phyloP scores from a whole-genome alignment of 2,888 invertebrate species.

The Notodonta ziczac region DNA sequence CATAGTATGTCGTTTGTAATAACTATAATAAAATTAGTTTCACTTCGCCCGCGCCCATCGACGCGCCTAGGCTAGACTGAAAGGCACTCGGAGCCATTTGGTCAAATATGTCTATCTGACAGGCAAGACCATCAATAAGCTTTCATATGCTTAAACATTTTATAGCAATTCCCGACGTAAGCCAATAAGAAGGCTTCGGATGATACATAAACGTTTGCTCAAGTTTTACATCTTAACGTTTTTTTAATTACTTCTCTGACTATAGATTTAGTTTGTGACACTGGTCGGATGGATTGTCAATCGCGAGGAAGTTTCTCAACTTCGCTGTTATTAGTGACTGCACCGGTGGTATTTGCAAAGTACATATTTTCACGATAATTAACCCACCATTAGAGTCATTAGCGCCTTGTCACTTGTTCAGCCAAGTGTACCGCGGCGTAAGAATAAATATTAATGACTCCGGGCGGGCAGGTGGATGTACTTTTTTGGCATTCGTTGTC shows the following conservation, averaged over 20 bases:
- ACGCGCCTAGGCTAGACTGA: constrained; percentile 49
- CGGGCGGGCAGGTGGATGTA: too few species aligned
- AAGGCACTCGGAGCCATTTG: constrained; percentile 38
- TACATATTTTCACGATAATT: background rate
- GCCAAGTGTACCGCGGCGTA: too few species aligned
- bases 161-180: constrained; percentile 44
- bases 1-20: constrained; percentile 46
- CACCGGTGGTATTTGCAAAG: background rate
- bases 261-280: too few species aligned
- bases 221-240: too few species aligned
- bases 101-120: constrained; percentile 55
- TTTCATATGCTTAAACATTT: constrained; percentile 55
- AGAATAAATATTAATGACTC: too few species aligned
- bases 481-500: too few species aligned
- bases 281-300: background rate
- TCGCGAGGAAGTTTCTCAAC: background rate
- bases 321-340: background rate
- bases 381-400: background rate
- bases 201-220: background rate
- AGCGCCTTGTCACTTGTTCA: background rate
- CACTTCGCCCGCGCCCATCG: constrained; percentile 46
- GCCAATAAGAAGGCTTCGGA: constrained; percentile 22
- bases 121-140: constrained; percentile 67
- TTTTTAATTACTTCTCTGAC: too few species aligned
- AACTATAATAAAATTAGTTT: constrained; percentile 49